Conservation (phyloP, 2,113 vertebrate species). For the Microcebus jonahi region DNA sequence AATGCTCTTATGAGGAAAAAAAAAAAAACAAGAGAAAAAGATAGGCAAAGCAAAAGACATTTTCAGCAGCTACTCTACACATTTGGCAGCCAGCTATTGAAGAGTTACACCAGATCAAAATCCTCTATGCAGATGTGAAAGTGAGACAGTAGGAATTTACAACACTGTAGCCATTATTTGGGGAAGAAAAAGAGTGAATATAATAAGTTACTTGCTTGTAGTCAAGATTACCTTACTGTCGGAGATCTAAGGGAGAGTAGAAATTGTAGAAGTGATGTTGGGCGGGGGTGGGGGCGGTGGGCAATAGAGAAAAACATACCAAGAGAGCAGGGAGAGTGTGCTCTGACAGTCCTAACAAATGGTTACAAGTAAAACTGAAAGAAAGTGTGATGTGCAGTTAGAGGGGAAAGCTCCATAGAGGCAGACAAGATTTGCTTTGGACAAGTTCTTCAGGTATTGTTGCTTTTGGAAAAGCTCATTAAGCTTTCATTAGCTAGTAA, state of each 20-base stretch:
- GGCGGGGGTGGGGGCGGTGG: no score
- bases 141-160: not conserved
- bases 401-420: not conserved
- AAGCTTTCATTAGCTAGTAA: not conserved
- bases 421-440: not conserved
- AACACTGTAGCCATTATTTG: not conserved
- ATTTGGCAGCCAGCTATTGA: no score
- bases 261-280: not conserved
- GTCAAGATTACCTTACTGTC: not conserved
- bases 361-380: not conserved
- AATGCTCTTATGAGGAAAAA: not conserved
- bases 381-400: no score
- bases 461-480: not conserved
- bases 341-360: not conserved
- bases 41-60: not conserved
- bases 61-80: not conserved
- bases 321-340: not conserved
- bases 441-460: not conserved
- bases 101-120: not conserved
- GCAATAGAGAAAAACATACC: not conserved
- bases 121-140: not conserved
- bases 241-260: not conserved
- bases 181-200: not conserved
- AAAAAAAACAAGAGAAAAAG: not conserved
- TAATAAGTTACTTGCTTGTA: not conserved